A percentile compares a stretch with the other conserved stretches of the same genome.
These are phyloP conservation scores for Silurus asotus DNA, from an alignment of 2,113 vertebrate genomes.

Conservation along the genomic window DNA sequence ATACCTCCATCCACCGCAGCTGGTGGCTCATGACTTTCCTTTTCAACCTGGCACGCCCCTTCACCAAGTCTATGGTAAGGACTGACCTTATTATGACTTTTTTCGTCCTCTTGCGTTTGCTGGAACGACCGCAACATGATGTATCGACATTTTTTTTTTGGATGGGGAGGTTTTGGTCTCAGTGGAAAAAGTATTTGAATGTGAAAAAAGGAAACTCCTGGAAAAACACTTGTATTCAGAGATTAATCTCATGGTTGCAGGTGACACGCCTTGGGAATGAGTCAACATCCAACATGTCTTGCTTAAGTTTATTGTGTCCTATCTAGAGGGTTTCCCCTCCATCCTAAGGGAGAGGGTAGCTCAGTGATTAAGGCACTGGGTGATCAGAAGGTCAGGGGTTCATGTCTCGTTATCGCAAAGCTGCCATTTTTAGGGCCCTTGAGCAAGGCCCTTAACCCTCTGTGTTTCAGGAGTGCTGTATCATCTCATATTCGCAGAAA, in stretches of 20 bases:
- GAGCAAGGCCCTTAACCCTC: no score
- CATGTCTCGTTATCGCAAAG: no score
- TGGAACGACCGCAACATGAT: not conserved
- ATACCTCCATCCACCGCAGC: slow-evolving; percentile 84
- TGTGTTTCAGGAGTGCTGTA: no score
- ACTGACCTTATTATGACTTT: not conserved
- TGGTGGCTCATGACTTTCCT: slow-evolving; percentile 95
- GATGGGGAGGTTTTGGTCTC: not conserved
- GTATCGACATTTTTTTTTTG: not conserved
- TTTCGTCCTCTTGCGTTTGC: no score
- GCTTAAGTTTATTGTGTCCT: not conserved
- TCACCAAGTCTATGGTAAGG: slow-evolving; percentile 98
- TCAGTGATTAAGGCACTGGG: no score
- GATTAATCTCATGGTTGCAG: not conserved
- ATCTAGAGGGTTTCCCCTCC: not conserved
- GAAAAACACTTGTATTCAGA: not conserved
- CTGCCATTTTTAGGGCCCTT: no score
- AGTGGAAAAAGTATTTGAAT: not conserved
- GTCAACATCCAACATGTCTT: not conserved
- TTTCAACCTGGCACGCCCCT: slow-evolving; percentile 88
- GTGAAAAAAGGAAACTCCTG: not conserved
- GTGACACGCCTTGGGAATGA: not conserved
- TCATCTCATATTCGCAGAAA: no score
- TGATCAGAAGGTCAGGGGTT: no score
- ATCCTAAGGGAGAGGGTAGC: no score